These are phyloP conservation scores for Parnassius smintheus DNA, from an alignment of 2,888 invertebrate species.

Conservation along the genomic window DNA sequence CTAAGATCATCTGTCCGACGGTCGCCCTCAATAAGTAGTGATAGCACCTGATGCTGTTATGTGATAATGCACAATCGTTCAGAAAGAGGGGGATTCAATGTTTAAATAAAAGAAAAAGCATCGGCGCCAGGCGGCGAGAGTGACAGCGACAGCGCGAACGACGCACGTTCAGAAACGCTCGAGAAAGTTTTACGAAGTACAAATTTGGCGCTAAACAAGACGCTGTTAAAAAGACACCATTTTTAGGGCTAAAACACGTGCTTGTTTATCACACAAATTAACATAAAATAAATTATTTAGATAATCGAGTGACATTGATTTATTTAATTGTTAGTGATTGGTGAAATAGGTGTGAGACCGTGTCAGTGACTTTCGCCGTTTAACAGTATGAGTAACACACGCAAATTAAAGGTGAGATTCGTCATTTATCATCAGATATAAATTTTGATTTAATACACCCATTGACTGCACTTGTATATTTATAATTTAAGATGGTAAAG, in stretches of 20 bases:
- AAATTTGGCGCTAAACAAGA: conserved; percentile 50
- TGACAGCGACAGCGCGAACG: conserved; percentile 53
- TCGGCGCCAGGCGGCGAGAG: conserved; percentile 64
- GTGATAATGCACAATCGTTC: conserved; percentile 59
- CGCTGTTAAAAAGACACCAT: conserved; percentile 25
- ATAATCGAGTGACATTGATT: neutral
- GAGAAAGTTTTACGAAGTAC: conserved; percentile 58
- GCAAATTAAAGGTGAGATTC: conserved; percentile 56
- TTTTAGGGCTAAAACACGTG: neutral
- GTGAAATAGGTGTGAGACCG: conserved; percentile 48
- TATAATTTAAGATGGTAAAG: no score
- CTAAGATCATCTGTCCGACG: conserved; percentile 33
- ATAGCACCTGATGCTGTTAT: conserved; percentile 59
- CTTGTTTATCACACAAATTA: neutral
- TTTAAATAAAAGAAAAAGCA: conserved; percentile 73
- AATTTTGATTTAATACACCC: no score
- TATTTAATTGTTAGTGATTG: conserved; percentile 42
- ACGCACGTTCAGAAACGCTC: conserved; percentile 50
- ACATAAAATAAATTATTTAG: neutral
- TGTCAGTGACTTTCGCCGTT: conserved; percentile 66
- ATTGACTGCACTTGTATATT: no score
- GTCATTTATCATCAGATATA: neutral
- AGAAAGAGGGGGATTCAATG: conserved; percentile 63
- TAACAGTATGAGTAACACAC: conserved; percentile 56
- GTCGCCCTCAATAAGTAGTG: conserved; percentile 53